Conservation (phyloP, 1,140 invertebrate species). For the Magallana ariakensis region DNA sequence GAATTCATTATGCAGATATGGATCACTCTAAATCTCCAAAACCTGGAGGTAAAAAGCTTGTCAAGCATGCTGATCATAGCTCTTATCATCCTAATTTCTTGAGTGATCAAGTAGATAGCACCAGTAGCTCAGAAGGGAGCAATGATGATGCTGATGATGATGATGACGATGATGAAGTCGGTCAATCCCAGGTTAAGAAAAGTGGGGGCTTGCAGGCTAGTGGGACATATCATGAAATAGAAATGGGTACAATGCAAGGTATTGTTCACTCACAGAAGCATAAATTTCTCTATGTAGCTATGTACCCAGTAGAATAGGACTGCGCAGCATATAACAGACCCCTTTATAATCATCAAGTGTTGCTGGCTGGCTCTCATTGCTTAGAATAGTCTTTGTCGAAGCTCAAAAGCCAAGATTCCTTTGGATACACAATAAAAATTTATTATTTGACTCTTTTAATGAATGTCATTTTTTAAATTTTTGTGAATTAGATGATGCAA, state of each 20-base stretch:
- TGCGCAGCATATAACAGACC: background rate
- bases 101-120: slow-evolving; percentile 43
- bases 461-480: too few species aligned
- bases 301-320: slow-evolving; percentile 22
- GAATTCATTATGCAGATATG: slow-evolving; percentile 30
- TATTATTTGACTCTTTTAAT: too few species aligned
- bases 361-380: background rate
- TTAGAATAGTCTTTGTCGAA: background rate
- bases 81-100: slow-evolving; percentile 47
- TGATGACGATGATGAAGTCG: background rate
- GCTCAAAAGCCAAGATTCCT: background rate
- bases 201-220: slow-evolving; percentile 29
- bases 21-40: background rate
- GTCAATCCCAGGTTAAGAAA: slow-evolving; percentile 7
- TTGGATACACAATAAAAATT: too few species aligned
- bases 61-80: background rate
- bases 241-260: slow-evolving; percentile 30
- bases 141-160: slow-evolving; percentile 33
- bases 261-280: slow-evolving; percentile 3
- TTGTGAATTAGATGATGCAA: too few species aligned
- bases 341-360: background rate
- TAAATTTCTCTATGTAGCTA: background rate
- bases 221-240: slow-evolving; percentile 37
- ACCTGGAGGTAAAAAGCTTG: slow-evolving; percentile 20
- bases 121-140: background rate